These are phyloP conservation scores for Neoaliturus tenellus DNA, from an alignment of 2,888 invertebrate genomes.

Conservation along the genomic window DNA sequence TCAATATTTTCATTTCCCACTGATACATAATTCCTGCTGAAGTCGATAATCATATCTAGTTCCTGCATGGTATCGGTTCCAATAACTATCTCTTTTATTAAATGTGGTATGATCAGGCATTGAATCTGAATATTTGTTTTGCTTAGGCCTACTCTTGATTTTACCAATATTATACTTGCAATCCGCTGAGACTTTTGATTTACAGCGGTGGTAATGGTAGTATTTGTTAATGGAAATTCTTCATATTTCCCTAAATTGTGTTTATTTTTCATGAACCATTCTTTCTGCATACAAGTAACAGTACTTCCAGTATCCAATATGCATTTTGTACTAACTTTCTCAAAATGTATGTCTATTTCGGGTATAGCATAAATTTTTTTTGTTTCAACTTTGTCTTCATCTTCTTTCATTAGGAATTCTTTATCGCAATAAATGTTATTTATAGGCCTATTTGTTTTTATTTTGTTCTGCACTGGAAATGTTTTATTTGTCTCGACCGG, in stretches of 20 bases:
- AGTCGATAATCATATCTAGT: neutral
- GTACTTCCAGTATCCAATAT: slow-evolving; percentile 11
- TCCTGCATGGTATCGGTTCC: neutral
- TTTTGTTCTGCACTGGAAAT: neutral
- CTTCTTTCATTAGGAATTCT: neutral
- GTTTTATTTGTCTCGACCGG: no score
- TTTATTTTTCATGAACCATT: slow-evolving; percentile 14
- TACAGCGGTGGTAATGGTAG: neutral
- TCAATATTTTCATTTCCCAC: neutral
- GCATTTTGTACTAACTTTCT: neutral
- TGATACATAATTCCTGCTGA: neutral
- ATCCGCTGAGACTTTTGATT: neutral
- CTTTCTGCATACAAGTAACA: slow-evolving; percentile 1
- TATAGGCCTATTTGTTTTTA: neutral
- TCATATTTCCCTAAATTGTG: neutral
- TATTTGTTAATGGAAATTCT: neutral
- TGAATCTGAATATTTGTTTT: neutral
- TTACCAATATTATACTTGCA: neutral
- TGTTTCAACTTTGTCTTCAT: neutral
- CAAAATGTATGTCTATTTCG: neutral
- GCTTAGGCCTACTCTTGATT: neutral
- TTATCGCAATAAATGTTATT: neutral
- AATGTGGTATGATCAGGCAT: neutral
- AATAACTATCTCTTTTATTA: slow-evolving; percentile 4
- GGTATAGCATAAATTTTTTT: neutral